Evolutionary conservation across 2,888 invertebrate genomes (phyloP).

Genomic region (Melanostoma mellinum): DNA sequence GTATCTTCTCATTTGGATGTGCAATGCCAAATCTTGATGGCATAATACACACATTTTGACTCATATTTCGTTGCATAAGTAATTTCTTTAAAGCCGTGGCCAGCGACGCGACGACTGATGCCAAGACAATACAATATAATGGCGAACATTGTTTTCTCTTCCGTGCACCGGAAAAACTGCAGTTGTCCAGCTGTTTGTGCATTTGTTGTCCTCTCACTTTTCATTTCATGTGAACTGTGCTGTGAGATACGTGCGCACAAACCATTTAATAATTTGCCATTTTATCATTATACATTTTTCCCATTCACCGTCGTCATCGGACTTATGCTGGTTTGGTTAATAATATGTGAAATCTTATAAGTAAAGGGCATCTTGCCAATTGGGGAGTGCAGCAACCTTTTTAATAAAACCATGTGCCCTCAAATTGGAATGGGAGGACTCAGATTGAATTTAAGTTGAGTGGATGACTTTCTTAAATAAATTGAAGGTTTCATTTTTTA

Average conservation of each 20-base stretch:
- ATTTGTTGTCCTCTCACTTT: slow-evolving; percentile 57
- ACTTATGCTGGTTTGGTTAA: neutral
- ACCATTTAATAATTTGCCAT: slow-evolving; percentile 41
- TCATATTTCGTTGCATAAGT: slow-evolving; percentile 48
- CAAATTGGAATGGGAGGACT: slow-evolving; percentile 16
- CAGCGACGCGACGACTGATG: neutral
- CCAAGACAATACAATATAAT: slow-evolving; percentile 41
- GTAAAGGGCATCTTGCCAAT: slow-evolving; percentile 62
- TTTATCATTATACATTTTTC: slow-evolving; percentile 23
- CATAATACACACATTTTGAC: slow-evolving; percentile 18
- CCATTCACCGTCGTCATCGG: slow-evolving; percentile 41
- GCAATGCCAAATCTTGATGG: neutral
- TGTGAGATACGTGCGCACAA: slow-evolving; percentile 23
- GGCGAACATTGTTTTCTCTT: slow-evolving; percentile 37
- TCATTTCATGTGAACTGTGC: slow-evolving; percentile 10
- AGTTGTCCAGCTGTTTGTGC: slow-evolving; percentile 45
- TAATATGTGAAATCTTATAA: slow-evolving; percentile 36
- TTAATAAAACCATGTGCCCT: slow-evolving; percentile 9
- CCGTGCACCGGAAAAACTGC: slow-evolving; percentile 36
- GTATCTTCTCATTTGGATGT: neutral
- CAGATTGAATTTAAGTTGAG: neutral
- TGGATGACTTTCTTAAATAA: neutral
- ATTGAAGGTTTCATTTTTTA: no score
- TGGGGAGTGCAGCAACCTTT: slow-evolving; percentile 43
- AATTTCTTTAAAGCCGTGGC: neutral